Percentiles rank a stretch among this genome's conserved stretches.
Evolutionary conservation across 2,113 vertebrate genomes (phyloP).

Genomic region (Cardinalis cardinalis): DNA sequence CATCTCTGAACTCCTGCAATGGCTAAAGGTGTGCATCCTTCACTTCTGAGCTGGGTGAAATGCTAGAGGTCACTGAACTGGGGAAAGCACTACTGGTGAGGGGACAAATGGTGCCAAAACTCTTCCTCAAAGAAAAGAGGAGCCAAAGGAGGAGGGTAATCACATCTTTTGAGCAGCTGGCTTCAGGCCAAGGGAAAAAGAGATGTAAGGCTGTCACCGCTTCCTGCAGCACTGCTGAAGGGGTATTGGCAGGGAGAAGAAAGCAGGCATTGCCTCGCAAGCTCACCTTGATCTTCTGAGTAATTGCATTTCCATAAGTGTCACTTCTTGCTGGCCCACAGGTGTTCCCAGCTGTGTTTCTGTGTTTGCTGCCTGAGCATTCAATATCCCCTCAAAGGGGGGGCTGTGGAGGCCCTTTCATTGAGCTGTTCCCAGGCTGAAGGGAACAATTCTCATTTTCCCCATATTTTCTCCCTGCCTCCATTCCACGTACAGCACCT

Average conservation of each 20-base stretch:
- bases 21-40: not conserved
- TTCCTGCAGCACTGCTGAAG: not conserved
- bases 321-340: accelerated
- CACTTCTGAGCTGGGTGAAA: not conserved
- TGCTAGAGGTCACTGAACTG: not conserved
- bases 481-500: accelerated
- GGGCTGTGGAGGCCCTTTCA: not conserved
- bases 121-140: not conserved
- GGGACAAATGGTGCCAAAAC: not conserved
- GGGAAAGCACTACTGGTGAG: not conserved
- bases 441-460: accelerated
- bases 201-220: not conserved
- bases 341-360: not conserved
- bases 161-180: not conserved
- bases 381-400: accelerated
- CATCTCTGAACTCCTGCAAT: not conserved
- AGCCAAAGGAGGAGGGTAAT: not conserved
- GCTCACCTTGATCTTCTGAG: not conserved
- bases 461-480: not conserved
- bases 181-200: not conserved
- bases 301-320: not conserved
- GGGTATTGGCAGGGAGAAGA: not conserved
- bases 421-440: not conserved
- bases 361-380: not conserved
- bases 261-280: not conserved